phyloP scores from a whole-genome alignment of 2,797 vertebrate species.

The Poeciliopsis gracilis region DNA sequence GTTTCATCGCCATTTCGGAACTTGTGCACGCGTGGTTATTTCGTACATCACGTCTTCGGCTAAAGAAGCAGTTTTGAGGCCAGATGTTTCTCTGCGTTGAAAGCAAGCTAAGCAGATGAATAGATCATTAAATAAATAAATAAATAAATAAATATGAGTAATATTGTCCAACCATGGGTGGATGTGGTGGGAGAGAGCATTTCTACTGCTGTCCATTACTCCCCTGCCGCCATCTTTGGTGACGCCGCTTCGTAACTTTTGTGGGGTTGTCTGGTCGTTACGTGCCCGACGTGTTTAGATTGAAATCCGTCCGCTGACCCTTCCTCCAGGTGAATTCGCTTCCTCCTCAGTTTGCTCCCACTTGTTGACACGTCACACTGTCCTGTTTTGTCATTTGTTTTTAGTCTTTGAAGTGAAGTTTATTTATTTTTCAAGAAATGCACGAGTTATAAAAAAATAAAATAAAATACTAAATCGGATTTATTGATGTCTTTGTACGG shows the following conservation, averaged over 20 bases:
- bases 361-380: neutral
- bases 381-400: neutral
- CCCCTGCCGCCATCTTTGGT: neutral
- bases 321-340: neutral
- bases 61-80: neutral
- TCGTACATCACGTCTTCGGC: neutral
- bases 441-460: neutral
- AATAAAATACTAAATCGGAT: neutral
- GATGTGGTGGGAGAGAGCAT: neutral
- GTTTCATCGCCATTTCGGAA: constrained; percentile 32
- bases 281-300: neutral
- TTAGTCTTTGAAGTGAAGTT: neutral
- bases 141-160: neutral
- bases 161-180: neutral
- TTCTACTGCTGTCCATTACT: neutral
- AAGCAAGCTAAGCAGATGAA: neutral
- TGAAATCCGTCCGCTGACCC: neutral
- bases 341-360: neutral
- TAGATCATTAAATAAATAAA: neutral
- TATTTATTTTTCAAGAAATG: neutral
- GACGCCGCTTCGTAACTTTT: neutral
- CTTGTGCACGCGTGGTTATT: neutral
- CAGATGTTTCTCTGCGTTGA: neutral
- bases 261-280: neutral
- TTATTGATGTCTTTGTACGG: neutral